Percentiles rank a stretch among this genome's conserved stretches.
Evolutionary conservation across 1,140 invertebrate genomes (phyloP).

Genomic region (Anastatus disparis): DNA sequence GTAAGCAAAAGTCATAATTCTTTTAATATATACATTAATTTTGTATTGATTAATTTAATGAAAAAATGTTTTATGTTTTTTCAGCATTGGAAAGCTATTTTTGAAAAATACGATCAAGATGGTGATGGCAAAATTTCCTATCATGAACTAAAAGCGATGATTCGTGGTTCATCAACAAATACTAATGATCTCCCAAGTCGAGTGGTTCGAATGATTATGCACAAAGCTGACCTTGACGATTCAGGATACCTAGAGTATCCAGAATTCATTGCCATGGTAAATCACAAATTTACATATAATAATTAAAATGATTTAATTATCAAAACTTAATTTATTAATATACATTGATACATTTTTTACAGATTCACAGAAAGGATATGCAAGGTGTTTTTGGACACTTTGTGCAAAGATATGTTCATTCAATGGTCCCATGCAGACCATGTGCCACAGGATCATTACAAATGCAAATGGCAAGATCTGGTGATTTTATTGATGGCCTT

Average conservation of each 20-base stretch:
- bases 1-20: conserved; percentile 49
- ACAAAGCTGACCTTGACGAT: conserved; percentile 76
- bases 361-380: conserved; percentile 70
- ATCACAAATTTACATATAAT: conserved; percentile 39
- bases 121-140: conserved; percentile 79
- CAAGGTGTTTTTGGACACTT: conserved; percentile 71
- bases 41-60: background rate
- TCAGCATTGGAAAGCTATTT: conserved; percentile 64
- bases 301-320: background rate
- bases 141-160: conserved; percentile 74
- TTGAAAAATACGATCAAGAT: conserved; percentile 79
- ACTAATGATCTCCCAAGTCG: conserved; percentile 78
- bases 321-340: background rate
- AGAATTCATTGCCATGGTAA: conserved; percentile 84
- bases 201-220: conserved; percentile 77
- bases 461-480: conserved; percentile 47
- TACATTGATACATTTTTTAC: conserved; percentile 22
- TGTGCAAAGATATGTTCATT: conserved; percentile 68
- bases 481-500: conserved; percentile 74
- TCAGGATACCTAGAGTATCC: conserved; percentile 79
- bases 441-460: conserved; percentile 32
- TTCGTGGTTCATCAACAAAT: conserved; percentile 70
- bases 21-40: background rate
- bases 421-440: conserved; percentile 66
- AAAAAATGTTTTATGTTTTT: conserved; percentile 41